Evolutionary conservation across 2,797 vertebrate genomes (phyloP), one percentile per base, ranked within the genome.

Genomic region (Lophotriccus pileatus): DNA sequence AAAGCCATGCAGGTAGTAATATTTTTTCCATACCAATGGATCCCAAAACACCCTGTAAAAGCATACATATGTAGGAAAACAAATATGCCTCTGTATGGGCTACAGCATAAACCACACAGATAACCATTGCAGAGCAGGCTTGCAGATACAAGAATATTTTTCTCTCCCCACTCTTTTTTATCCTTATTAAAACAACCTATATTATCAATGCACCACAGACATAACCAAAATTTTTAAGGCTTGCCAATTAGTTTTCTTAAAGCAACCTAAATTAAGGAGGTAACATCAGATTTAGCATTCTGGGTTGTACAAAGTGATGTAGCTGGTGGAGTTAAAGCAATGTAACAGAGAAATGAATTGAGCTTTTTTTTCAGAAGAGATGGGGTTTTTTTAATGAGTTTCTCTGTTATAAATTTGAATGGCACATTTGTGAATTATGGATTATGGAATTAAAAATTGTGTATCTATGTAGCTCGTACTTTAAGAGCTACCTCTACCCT

Each of bases 1-100:
- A 84, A 87, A 72, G 19, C 69, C 50, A 63, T 30, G 27, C 39
- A 92, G 76, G 69, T 91, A 88, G 39, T 75, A 75, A 75, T 89
- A 36, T 68, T 81, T 92, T 72, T 67, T 47, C 75, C 68, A 44
- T 76, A 37, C 39, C 23, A 37, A 43, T 59, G 66, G 66, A 92
- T 91, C 84, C 36, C 59, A 76, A 89, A 93, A 73, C 79, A 94
- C 87, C 59, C 87, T 95, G 75, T 92, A 89, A 96, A 95, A 91
- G 32, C 59, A 69, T 39, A 15, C 12, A 50, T 47, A 55, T 22
- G 32, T 9, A 85, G 64, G 66, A 94, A 83, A 95, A 83, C 50
- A 92, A 69, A 79, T 27, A 47, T n/a, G 24, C 36, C 59, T 93
- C 55, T 95, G 44, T 94, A 36, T 20, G 70, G 11, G 12, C 60